Evolutionary conservation across 2,888 invertebrate genomes (phyloP).

Genomic region (Rotaria magnacalcarata): DNA sequence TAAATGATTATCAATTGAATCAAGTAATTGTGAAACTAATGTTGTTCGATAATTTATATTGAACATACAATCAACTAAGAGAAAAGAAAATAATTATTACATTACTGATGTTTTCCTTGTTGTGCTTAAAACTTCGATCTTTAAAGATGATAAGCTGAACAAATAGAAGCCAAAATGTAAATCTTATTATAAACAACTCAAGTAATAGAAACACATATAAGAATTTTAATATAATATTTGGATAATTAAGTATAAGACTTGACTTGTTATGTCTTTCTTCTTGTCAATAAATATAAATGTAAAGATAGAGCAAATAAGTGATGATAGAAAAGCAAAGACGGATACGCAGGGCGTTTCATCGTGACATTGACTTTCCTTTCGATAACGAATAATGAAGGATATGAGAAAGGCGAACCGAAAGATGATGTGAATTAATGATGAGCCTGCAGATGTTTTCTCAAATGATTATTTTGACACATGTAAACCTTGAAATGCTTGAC

Average conservation of each 20-base stretch:
- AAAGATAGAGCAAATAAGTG: background rate
- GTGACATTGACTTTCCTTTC: slow-evolving; percentile 8
- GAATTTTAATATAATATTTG: background rate
- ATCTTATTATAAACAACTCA: background rate
- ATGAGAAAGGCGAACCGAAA: background rate
- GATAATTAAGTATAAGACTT: background rate
- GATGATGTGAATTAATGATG: slow-evolving; percentile 26
- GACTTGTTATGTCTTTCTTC: background rate
- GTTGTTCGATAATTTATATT: background rate
- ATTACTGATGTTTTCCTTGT: background rate
- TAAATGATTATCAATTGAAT: background rate
- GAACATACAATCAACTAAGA: background rate
- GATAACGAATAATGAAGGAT: background rate
- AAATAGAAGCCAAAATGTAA: background rate
- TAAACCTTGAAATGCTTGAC: slow-evolving; percentile 1
- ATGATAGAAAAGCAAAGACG: slow-evolving; percentile 13
- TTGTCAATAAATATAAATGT: background rate
- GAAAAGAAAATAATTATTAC: background rate
- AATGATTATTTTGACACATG: slow-evolving; percentile 7
- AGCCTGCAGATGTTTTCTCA: slow-evolving; percentile 3
- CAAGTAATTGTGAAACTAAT: slow-evolving; percentile 16
- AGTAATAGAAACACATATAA: background rate
- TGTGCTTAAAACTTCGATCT: background rate
- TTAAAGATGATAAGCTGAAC: too few species aligned
- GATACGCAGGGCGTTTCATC: background rate